Evolutionary conservation across 2,888 invertebrate genomes (phyloP), one percentile per base, ranked within the genome.

Genomic region (Noctua fimbriata): DNA sequence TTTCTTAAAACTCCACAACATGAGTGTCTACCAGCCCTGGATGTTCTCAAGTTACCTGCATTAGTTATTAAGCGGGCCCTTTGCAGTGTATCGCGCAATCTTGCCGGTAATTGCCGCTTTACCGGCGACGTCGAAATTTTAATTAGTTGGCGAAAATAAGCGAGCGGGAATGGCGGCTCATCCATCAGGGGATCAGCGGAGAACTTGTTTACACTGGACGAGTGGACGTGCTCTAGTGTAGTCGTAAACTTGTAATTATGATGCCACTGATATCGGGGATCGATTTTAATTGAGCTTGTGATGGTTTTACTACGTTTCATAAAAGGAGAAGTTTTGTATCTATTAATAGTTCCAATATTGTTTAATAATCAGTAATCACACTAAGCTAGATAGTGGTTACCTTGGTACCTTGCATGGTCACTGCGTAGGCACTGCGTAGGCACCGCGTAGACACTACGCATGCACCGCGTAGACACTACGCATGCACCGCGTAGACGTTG

Each of bases 61-160:
- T 87, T 88, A 87, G 89, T 89, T 89, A 90, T 89, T 90, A 89
- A 87, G 86, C 87, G 88, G 85, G 77, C 86, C 85, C 84, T 90
- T 88, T 90, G 87, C 88, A 78, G 76, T 77, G 86, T 89, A 91
- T 90, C 90, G 90, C 82, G 89, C 91, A 91, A 92, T 92, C 90
- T 90, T 41, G 70, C 69, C 73, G 65, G 90, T 92, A 93, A 93
- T 90, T 90, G 91, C 90, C 88, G 91, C 88, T 92, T 92, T 90
- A 91, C 88, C 86, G 74, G 75, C 79, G 78, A 89, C 90, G 88
- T 91, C 91, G 90, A 92, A 93, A 93, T 92, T 93, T 92, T 93
- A 93, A 93, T 93, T 93, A 93, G 90, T 91, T 90, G 85, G 90
- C 84, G 83, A 90, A 86, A 89, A 89, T 87, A 84, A 81, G 77